A percentile compares a stretch with the other conserved stretches of the same genome.
These are phyloP conservation scores for Candoia aspera DNA, from an alignment of 2,113 vertebrate genomes.

Conservation along the genomic window DNA sequence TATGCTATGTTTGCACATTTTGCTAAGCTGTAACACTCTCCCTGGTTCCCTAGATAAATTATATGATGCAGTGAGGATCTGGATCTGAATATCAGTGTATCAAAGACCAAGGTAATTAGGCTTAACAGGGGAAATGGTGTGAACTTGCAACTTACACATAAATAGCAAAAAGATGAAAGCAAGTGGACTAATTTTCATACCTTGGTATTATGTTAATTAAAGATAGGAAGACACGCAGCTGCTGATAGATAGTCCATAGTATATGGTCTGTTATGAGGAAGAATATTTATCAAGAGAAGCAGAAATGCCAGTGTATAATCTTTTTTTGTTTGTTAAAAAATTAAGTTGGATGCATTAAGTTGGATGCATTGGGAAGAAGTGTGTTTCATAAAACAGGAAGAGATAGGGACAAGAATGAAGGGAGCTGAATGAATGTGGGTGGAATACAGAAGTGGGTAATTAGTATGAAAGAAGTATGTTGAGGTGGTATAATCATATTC, in stretches of 20 bases:
- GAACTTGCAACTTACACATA: background rate
- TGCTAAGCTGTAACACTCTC: background rate
- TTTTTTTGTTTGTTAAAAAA: background rate
- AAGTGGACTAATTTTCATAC: background rate
- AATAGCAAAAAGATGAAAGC: background rate
- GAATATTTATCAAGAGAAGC: background rate
- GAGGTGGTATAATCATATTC: background rate
- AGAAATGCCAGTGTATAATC: background rate
- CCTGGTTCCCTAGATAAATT: background rate
- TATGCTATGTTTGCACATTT: background rate
- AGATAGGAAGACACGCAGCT: background rate
- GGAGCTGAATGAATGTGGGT: background rate
- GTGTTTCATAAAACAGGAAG: background rate
- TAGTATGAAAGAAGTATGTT: background rate
- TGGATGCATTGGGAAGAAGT: background rate
- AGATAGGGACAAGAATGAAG: background rate
- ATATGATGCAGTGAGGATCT: background rate
- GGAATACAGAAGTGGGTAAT: background rate
- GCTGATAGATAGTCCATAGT: background rate
- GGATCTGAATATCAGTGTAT: background rate
- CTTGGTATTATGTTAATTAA: background rate
- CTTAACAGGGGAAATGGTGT: background rate
- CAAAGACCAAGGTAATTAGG: background rate
- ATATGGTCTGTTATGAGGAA: background rate
- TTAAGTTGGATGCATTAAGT: background rate